These are phyloP conservation scores for Neodiprion fabricii DNA, from an alignment of 1,140 invertebrate species.

Conservation along the genomic window DNA sequence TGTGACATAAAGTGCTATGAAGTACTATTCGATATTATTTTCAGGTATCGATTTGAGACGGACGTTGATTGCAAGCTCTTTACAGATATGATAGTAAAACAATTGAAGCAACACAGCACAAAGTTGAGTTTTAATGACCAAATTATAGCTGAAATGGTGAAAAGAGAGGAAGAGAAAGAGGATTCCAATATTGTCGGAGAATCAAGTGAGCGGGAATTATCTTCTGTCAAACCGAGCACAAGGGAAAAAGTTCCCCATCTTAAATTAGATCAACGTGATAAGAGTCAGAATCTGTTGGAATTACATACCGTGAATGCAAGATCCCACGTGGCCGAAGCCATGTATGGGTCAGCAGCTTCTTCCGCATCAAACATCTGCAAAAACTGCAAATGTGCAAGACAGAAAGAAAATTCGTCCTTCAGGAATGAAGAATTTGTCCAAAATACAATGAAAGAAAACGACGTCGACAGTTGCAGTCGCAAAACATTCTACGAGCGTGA, in stretches of 20 bases:
- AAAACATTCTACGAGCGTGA: not conserved
- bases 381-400: slow-evolving; percentile 14
- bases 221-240: not conserved
- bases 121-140: not conserved
- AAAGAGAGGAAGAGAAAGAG: not conserved
- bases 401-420: not conserved
- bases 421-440: not conserved
- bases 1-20: too few relatives aligned
- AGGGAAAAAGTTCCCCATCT: not conserved
- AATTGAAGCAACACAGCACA: not conserved
- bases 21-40: not conserved
- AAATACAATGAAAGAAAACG: not conserved
- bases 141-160: not conserved
- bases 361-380: slow-evolving; percentile 11
- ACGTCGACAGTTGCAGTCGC: not conserved
- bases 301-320: not conserved
- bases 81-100: not conserved
- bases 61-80: not conserved
- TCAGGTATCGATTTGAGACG: not conserved
- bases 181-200: not conserved
- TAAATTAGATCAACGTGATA: not conserved
- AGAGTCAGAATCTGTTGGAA: not conserved
- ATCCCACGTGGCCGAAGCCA: not conserved
- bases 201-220: not conserved
- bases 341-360: not conserved